Conservation (phyloP, 1,140 invertebrate genomes). For the Lucilia sericata region DNA sequence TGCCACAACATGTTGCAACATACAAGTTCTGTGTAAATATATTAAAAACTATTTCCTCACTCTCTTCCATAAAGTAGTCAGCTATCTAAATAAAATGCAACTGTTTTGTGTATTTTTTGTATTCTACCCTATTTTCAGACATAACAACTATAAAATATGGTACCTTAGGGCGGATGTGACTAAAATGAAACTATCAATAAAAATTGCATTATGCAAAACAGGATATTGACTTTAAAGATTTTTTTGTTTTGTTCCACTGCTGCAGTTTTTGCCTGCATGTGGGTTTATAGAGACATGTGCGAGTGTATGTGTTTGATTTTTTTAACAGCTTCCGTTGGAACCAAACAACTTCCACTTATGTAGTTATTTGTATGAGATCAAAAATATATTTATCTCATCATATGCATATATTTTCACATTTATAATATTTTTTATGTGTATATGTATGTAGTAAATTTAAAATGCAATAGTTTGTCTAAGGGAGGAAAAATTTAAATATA, state of each 20-base stretch:
- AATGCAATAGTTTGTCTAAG: not conserved
- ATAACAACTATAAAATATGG: not conserved
- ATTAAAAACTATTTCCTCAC: not conserved
- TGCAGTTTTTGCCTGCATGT: not conserved
- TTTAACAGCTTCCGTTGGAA: constrained; percentile 24
- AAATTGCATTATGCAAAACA: constrained; percentile 43
- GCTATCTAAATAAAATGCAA: not conserved
- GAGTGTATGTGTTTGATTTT: constrained; percentile 19
- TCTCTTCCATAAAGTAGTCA: not conserved
- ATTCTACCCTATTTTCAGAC: not conserved
- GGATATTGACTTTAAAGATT: constrained; percentile 39
- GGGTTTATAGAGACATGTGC: not conserved
- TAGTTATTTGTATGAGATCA: constrained; percentile 42
- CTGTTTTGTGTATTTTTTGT: not conserved
- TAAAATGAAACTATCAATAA: constrained; percentile 40
- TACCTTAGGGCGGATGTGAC: constrained; percentile 38
- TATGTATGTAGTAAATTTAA: not conserved
- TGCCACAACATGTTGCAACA: not conserved
- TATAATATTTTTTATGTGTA: not conserved
- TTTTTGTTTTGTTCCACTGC: not conserved
- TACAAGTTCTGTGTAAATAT: not conserved
- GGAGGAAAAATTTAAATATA: no score
- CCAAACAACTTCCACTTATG: constrained; percentile 35
- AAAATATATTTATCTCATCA: constrained; percentile 37
- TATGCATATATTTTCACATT: not conserved